Base-by-base conservation (phyloP, 1,140 invertebrate species). In the Drosophila kohkoa region DNA sequence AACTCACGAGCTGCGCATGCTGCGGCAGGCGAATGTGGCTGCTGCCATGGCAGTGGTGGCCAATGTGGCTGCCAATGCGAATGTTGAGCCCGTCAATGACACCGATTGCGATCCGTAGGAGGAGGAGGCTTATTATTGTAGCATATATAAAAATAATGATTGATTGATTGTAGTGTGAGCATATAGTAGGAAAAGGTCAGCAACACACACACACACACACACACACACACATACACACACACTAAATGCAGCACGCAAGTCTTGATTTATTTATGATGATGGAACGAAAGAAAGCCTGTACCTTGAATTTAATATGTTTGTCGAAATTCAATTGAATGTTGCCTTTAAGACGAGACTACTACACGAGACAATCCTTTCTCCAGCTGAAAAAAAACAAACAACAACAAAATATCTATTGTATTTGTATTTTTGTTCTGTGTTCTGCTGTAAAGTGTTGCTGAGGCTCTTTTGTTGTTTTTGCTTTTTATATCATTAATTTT, bases 1-100 rank as follows among this genome's bases (percentile, higher is more conserved):
- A 3, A 25, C 20, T 25, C 79, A 79, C 8, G 77, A 89, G 64
- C 63, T 83, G 55, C 74, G 70, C 5, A 46, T 87, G 79, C 30
- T 70, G 48, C 73, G 67, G 0, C 83, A 82, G 54, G 82, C 66
- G 3, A 79, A 76, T 62, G 68, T 54, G 32, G 58, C 64, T 15
- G 71, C 73, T 41, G 76, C 62, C 3, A 79, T 72, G 66, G 75
- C 57, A 20, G 82, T 68, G 7, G 77, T 64, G 0, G 63, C 46
- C 11, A 78, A 68, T 16, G 78, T 58, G 49, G 55, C 20, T 3
- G 65, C 45, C 58, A 72, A 49, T 25, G 48, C 64, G 5, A 66
- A 54, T 52, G 68, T 32, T 30, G 46, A 55, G n/a, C 57, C 41
- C 11, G 41, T 16, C 13, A n/a, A 41, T 20, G 71, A 74, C 48